Evolutionary conservation across 92 coral and sea anemone genomes (phyloP).

Genomic region (Anthopleura xanthogrammica): DNA sequence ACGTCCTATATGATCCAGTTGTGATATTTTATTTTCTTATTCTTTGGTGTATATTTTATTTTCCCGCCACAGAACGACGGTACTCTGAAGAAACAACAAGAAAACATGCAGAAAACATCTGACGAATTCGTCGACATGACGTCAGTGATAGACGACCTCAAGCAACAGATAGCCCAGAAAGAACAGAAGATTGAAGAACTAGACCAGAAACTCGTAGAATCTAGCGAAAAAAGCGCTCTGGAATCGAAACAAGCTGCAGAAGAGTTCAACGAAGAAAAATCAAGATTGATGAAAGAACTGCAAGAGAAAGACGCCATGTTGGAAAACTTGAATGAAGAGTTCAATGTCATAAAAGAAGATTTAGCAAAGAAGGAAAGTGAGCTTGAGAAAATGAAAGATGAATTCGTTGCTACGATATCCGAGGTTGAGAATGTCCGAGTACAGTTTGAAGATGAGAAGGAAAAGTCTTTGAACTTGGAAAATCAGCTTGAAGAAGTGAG

Average conservation of each 20-base stretch:
- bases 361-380: conserved; percentile 29
- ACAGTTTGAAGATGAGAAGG: conserved; percentile 56
- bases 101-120: conserved; percentile 89
- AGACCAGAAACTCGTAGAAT: conserved; percentile 35
- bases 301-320: conserved; percentile 45
- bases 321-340: conserved; percentile 30
- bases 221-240: conserved; percentile 45
- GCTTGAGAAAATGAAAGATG: conserved; percentile 39
- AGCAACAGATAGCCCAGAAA: conserved; percentile 66
- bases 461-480: conserved; percentile 45
- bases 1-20: too few species aligned
- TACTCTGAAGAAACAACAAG: conserved; percentile 79
- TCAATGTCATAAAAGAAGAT: conserved; percentile 20
- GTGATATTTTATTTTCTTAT: too few species aligned
- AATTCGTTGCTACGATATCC: conserved; percentile 34
- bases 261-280: conserved; percentile 56
- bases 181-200: conserved; percentile 54
- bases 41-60: too few species aligned
- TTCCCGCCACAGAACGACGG: too few species aligned
- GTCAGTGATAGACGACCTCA: conserved; percentile 69
- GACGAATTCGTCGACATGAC: conserved; percentile 68
- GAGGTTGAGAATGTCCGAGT: conserved; percentile 45
- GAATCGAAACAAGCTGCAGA: conserved; percentile 52
- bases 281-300: conserved; percentile 46
- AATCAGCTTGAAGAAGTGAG: conserved; percentile 48